Percentiles rank a stretch among this genome's conserved stretches.
Conservation (phyloP, 1,140 invertebrate species). For the Aphelenchoides fujianensis region DNA sequence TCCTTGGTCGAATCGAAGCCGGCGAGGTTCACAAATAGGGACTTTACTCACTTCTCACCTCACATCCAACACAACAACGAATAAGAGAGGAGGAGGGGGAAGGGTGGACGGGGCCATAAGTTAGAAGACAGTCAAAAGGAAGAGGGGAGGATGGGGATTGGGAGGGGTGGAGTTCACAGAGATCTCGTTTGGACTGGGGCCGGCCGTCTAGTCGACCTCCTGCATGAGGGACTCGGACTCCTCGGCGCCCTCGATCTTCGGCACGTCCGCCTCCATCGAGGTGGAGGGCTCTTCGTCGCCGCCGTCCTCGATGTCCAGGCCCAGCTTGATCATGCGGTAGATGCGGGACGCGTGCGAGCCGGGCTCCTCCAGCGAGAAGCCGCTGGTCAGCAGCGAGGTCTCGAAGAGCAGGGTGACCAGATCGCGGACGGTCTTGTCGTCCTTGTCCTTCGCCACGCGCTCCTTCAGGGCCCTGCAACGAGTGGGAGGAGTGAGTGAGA, state of each 20-base stretch:
- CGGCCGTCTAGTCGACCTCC: conserved; percentile 87
- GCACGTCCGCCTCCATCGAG: conserved; percentile 72
- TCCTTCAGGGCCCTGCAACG: conserved; percentile 71
- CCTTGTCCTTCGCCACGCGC: conserved; percentile 89
- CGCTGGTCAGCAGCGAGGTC: conserved; percentile 82
- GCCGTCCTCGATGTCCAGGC: conserved; percentile 74
- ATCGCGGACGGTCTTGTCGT: conserved; percentile 93
- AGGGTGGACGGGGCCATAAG: no score
- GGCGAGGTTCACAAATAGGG: no score
- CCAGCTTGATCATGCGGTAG: conserved; percentile 88
- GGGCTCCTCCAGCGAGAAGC: conserved; percentile 84
- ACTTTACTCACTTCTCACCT: no score
- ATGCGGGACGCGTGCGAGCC: conserved; percentile 67
- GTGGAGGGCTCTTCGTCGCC: conserved; percentile 73
- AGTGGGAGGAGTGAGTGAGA: background rate
- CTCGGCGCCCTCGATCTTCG: conserved; percentile 76
- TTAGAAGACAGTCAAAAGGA: no score
- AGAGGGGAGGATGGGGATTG: no score
- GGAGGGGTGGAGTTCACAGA: no score
- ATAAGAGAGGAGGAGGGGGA: no score
- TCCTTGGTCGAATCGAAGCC: no score
- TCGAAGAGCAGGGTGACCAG: conserved; percentile 85
- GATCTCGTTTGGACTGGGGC: no score
- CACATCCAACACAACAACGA: no score
- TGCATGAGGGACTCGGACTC: conserved; percentile 96